Base-by-base conservation (phyloP, 2,888 invertebrate species). In the Melanargia galathea region DNA sequence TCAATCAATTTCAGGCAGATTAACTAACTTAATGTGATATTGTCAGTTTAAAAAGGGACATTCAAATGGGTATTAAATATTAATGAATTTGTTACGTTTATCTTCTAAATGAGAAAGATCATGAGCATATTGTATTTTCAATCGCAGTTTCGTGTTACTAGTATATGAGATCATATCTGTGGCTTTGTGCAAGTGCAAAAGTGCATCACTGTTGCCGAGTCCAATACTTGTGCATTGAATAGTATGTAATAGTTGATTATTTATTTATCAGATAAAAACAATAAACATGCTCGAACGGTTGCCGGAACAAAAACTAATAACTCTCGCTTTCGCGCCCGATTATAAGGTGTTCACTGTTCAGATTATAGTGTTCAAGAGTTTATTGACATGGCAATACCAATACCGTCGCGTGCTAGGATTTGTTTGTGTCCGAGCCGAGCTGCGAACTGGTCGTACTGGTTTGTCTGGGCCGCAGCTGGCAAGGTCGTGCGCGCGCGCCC, bases 401-500 rank as follows among this genome's bases (percentile, higher is more conserved):
- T 82, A 74, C 76, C 79, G 82, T 84, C 84, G 84, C 86, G 87
- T 86, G 86, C 81, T 79, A 63, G 72, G 76, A 81, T 87, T 87
- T 89, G 86, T 87, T 87, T 89, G 81, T 76, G 73, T 73, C 69
- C 67, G 71, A 67, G 72, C 71, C 70, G 72, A 73, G 75, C 65
- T 76, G 71, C 73, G 75, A 86, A 89, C 89, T 84, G 82, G 90
- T 88, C 80, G 77, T 72, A 79, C 87, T 74, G 79, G 86, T 87
- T 84, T 77, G 76, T 78, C 78, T 73, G 76, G 73, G 67, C 64
- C 66, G 76, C 83, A 79, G 83, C 81, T 78, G 87, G 84, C 90
- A 90, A 90, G 90, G 90, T 87, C 90, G n/a, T n/a, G 87, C 80
- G 80, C 77, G 73, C 81, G 82, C 81, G 83, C 78, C 75, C 70